Conservation (phyloP, 2,888 invertebrate genomes). For the Strigamia maritima region DNA sequence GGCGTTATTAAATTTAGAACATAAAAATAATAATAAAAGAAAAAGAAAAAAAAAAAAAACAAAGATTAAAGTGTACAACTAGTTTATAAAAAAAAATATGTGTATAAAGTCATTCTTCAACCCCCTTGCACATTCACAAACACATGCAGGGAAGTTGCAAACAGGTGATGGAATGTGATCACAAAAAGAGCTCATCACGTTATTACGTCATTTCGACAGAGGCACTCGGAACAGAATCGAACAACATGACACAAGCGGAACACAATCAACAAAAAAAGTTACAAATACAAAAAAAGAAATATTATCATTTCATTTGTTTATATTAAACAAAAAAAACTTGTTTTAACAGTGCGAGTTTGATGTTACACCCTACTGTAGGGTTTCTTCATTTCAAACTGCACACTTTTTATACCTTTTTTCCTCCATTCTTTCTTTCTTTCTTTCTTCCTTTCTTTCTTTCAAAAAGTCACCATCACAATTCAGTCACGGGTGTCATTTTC, state of each 20-base stretch:
- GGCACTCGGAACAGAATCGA: slow-evolving; percentile 11
- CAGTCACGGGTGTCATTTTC: slow-evolving; percentile 36
- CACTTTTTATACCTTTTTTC: not conserved
- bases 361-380: not conserved
- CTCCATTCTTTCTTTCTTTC: not conserved
- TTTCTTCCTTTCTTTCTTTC: not conserved
- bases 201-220: slow-evolving; percentile 19
- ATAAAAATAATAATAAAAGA: too few species aligned
- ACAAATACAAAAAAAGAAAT: not conserved
- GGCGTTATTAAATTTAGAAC: not conserved
- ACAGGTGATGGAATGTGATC: slow-evolving; percentile 19
- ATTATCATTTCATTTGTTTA: not conserved
- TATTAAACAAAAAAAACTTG: not conserved
- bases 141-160: slow-evolving; percentile 6
- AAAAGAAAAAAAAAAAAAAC: not conserved
- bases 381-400: not conserved
- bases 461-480: slow-evolving; percentile 28
- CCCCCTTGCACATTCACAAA: not conserved
- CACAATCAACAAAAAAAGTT: not conserved
- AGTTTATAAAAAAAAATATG: not conserved
- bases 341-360: not conserved
- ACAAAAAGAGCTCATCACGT: not conserved
- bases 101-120: not conserved
- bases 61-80: not conserved
- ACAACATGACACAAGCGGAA: not conserved